A percentile compares a stretch with the other conserved stretches of the same genome.
Evolutionary conservation across 2,113 vertebrate species (phyloP).

Genomic region (Phalacrocorax brasilianus): DNA sequence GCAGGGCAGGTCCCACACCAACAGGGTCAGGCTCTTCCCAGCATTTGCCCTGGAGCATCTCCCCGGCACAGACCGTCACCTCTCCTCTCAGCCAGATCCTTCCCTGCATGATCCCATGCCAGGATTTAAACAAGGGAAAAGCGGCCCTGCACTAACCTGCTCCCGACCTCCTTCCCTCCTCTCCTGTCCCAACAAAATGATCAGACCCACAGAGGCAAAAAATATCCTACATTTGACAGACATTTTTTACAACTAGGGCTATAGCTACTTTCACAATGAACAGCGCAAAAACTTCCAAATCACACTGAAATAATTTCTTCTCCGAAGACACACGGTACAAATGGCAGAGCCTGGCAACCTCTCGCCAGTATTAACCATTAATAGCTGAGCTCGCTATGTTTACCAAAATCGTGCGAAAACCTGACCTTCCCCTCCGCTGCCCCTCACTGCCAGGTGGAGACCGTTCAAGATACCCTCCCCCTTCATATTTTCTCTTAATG

Average conservation of each 20-base stretch:
- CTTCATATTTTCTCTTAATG: neutral
- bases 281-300: neutral
- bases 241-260: neutral
- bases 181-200: neutral
- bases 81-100: neutral
- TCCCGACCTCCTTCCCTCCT: neutral
- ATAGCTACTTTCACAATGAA: neutral
- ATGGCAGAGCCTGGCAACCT: neutral
- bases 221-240: neutral
- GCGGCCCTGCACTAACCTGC: neutral
- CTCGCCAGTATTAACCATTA: neutral
- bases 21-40: neutral
- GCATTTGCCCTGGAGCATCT: neutral
- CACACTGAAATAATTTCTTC: neutral
- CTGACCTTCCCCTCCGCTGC: neutral
- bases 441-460: neutral
- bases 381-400: neutral
- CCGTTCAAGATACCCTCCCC: neutral
- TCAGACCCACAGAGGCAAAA: neutral
- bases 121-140: neutral
- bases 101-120: fast-evolving
- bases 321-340: neutral
- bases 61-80: fast-evolving
- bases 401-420: neutral
- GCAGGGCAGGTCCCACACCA: neutral